phyloP scores from a whole-genome alignment of 1,140 invertebrate genomes.

The Cyphomyrmex costatus region DNA sequence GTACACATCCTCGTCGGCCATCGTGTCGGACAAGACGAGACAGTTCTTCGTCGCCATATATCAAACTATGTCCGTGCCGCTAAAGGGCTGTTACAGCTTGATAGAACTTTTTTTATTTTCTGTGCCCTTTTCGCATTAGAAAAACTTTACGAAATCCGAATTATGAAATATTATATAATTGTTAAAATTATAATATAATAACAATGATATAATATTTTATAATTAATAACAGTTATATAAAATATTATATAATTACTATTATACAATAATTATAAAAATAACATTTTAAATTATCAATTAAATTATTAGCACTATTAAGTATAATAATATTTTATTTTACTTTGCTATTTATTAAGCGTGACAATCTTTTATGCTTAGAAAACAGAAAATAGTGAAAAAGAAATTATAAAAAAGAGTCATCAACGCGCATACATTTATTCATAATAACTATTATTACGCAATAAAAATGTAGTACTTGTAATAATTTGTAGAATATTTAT shows the following conservation, averaged over 20 bases:
- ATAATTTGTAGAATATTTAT: background rate
- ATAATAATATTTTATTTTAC: background rate
- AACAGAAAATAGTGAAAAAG: background rate
- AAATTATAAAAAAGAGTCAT: background rate
- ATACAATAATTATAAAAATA: background rate
- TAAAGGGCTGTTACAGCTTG: conserved; percentile 27
- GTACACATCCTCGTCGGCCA: conserved; percentile 63
- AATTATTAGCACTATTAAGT: background rate
- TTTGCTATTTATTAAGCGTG: background rate
- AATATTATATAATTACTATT: too few relatives aligned
- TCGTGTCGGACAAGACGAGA: conserved; percentile 64
- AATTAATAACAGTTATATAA: too few relatives aligned
- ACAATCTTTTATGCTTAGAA: background rate
- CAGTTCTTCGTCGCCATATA: conserved; percentile 62
- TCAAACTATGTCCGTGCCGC: conserved; percentile 47
- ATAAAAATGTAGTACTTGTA: background rate
- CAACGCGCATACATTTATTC: background rate
- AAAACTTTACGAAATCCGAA: background rate
- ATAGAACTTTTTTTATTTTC: conserved; percentile 9
- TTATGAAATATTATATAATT: background rate
- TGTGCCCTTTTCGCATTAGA: too few relatives aligned
- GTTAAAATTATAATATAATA: too few relatives aligned
- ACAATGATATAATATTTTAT: too few relatives aligned
- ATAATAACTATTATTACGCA: background rate
- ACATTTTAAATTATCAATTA: background rate